phyloP scores from a whole-genome alignment of 2,888 invertebrate species.

The Notocelia uddmanniana region DNA sequence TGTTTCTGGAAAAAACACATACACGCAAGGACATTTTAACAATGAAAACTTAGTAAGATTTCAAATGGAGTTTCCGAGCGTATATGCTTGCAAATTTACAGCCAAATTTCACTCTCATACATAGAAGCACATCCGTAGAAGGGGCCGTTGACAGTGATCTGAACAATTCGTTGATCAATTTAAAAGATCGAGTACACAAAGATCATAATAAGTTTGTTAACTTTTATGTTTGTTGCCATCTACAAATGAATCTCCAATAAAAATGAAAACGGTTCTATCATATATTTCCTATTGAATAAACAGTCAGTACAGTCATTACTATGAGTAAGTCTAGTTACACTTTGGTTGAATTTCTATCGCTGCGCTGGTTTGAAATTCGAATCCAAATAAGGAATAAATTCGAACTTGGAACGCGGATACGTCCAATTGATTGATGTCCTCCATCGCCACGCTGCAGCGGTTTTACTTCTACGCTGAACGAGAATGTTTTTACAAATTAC shows the following conservation, averaged over 20 bases:
- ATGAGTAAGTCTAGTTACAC: too few species aligned
- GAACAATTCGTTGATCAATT: slow-evolving; percentile 3
- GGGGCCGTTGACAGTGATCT: slow-evolving; percentile 11
- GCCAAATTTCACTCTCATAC: slow-evolving; percentile 9
- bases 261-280: too few species aligned
- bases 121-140: slow-evolving; percentile 8
- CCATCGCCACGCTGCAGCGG: slow-evolving; percentile 3
- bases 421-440: slow-evolving; percentile 42
- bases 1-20: neutral
- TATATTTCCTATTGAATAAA: too few species aligned
- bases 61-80: too few species aligned
- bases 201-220: neutral
- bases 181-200: neutral
- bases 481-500: slow-evolving; percentile 15
- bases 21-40: too few species aligned
- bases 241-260: neutral
- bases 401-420: slow-evolving; percentile 39
- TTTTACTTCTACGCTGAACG: slow-evolving; percentile 10
- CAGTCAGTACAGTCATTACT: too few species aligned
- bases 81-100: neutral
- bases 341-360: slow-evolving; percentile 7
- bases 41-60: too few species aligned
- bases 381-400: slow-evolving; percentile 35
- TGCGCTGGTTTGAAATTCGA: slow-evolving; percentile 8
- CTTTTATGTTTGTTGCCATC: neutral